Conservation (phyloP, 1,140 invertebrate genomes). For the Leptinotarsa undecemlineata region DNA sequence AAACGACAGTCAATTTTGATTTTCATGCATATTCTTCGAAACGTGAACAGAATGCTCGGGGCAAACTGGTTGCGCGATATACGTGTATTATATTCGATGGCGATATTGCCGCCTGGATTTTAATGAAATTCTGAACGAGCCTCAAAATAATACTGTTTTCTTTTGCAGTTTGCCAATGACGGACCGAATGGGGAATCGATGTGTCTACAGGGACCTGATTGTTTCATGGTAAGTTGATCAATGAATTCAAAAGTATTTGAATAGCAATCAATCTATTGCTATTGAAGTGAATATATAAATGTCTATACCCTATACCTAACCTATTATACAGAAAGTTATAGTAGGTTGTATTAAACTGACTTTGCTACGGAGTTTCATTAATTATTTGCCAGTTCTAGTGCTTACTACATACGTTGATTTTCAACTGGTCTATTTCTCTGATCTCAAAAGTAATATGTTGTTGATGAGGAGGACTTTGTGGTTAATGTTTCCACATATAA, state of each 20-base stretch:
- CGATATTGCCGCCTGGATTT: constrained; percentile 30
- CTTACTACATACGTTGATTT: too few relatives aligned
- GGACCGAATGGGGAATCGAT: constrained; percentile 64
- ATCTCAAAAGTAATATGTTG: too few relatives aligned
- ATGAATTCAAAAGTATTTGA: background rate
- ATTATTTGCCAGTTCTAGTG: too few relatives aligned
- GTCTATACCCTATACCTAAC: too few relatives aligned
- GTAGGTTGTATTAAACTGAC: too few relatives aligned
- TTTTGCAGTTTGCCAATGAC: constrained; percentile 62
- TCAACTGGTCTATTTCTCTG: too few relatives aligned
- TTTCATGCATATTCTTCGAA: constrained; percentile 4
- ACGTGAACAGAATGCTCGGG: background rate
- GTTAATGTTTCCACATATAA: too few relatives aligned
- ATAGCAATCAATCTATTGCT: too few relatives aligned
- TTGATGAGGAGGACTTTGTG: too few relatives aligned
- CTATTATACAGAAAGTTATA: too few relatives aligned
- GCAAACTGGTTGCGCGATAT: background rate
- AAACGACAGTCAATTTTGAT: constrained; percentile 11
- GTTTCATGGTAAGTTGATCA: constrained; percentile 64
- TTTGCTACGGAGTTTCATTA: too few relatives aligned
- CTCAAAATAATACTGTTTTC: constrained; percentile 40
- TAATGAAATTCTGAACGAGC: constrained; percentile 42
- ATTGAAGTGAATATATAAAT: too few relatives aligned
- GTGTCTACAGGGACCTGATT: constrained; percentile 67
- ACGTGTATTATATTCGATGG: background rate